Percentiles rank a stretch among this genome's conserved stretches.
Conservation (phyloP, 2,113 vertebrate genomes). For the Gallinago jamesoni region DNA sequence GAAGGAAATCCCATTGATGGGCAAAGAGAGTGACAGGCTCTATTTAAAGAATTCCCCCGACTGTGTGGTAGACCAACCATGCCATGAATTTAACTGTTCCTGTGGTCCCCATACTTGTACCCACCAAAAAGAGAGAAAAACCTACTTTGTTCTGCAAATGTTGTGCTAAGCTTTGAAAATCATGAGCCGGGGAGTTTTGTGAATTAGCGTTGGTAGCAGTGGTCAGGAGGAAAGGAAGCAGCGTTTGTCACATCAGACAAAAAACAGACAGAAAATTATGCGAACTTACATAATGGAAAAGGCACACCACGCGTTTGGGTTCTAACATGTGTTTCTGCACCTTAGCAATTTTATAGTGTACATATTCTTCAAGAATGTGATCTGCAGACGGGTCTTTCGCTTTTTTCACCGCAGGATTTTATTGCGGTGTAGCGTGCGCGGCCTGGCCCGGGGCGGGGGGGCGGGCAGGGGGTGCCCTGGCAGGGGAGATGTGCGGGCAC, state of each 20-base stretch:
- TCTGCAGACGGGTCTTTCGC: neutral
- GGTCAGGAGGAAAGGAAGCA: constrained; percentile 56
- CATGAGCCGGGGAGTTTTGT: constrained; percentile 72
- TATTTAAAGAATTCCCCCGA: constrained; percentile 86
- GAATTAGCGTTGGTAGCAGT: constrained; percentile 73
- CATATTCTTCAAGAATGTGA: neutral
- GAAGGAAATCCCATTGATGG: constrained; percentile 86
- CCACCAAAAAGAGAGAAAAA: constrained; percentile 77
- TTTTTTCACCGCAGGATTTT: neutral
- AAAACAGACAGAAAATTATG: constrained; percentile 68
- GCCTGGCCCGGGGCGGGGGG: neutral
- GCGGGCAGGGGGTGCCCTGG: rapidly evolving
- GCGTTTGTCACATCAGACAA: constrained; percentile 46
- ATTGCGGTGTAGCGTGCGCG: neutral
- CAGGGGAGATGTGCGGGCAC: rapidly evolving
- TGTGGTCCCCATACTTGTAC: constrained; percentile 83
- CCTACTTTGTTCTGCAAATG: constrained; percentile 81
- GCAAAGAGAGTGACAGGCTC: constrained; percentile 84
- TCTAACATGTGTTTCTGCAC: neutral
- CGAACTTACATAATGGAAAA: neutral
- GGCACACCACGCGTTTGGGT: neutral
- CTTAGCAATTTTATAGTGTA: neutral
- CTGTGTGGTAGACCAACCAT: constrained; percentile 87
- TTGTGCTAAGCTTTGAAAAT: constrained; percentile 79
- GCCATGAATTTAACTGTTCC: constrained; percentile 86